Evolutionary conservation across 2,113 vertebrate genomes (phyloP), one percentile per base, ranked within the genome.

Genomic region (Alouatta palliata): DNA sequence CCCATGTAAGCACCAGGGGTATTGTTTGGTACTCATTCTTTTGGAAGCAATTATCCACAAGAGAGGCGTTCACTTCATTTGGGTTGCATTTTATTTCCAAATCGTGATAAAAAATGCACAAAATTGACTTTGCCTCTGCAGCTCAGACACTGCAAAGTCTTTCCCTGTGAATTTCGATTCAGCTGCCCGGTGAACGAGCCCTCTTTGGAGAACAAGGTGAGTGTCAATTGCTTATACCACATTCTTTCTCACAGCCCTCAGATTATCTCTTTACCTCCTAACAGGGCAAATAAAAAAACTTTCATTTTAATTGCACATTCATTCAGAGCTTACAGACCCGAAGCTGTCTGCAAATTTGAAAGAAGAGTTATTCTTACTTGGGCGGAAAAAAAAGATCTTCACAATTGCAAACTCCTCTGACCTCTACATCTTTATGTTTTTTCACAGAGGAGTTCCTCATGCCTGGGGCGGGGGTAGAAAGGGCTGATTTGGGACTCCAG

Each of bases 21-120:
- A 43, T 94, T 97, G 61, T 98, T 94, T 93, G 97, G 71, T 91
- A 89, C 86, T 96, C 90, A 85, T 97, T 97, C 96, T 97, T 88
- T 97, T 97, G 96, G 89, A 98, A 96, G 93, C 93, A 97, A 97
- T 97, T 98, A 97, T 91, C 87, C 97, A 95, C 92, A 11, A 89
- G 96, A 91, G 97, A 98, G 91, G 3, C 66, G 35, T 97, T 98
- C 96, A 96, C 94, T 97, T 97, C 94, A 82, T 95, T 98, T 98
- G 97, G 56, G 95, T 89, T 96, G 93, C 89, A 88, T 97, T 96
- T 98, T 97, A 98, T 94, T 95, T 52, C 81, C 47, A 97, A 98
- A 97, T 90, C 89, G 95, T 49, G 73, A 98, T 96, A 27, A 97
- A 80, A 97, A 93, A 96, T 25, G 37, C 64, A 64, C 87, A 64